Evolutionary conservation across 2,797 vertebrate species (phyloP), one percentile per base, ranked within the genome.

Genomic region (Pachyuromys duprasi): DNA sequence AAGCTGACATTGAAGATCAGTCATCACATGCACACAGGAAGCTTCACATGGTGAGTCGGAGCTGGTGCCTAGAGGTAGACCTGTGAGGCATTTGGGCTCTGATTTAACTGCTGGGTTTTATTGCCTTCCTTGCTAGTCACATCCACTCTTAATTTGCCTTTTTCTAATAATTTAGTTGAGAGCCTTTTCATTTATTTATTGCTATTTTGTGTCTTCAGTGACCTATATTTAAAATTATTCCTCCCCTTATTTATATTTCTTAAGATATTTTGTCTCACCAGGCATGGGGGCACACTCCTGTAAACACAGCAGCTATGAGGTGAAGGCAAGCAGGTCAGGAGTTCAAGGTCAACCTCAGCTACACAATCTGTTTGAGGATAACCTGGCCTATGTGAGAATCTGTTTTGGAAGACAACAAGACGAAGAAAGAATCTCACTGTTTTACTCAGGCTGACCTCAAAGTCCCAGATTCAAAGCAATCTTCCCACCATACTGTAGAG

Each of bases 121-220:
- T 55, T 72, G 18, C 18, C 72, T 78, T 89, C 55, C 28, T 79
- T 67, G 57, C 72, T 36, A 62, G n/a, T 42, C 20, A 36, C 53
- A n/a, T 45, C 82, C 57, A 70, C 8, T 45, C 33, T 96, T 87
- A 49, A 65, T 94, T 72, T 91, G 69, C 49, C 57, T 80, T 76
- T 95, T 82, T 94, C 33, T 76, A 49, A 95, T 65, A 91, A 76
- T 88, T 72, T 57, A 20, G 2, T 42, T 69, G 69, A 69, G 55
- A 88, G 31, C 55, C 42, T 72, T 86, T 86, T 75, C 60, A 17
- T 69, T 11, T 89, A 39, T 86, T 95, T 91, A 89, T 92, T 53
- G 22, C 26, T 57, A 26, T 75, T 89, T 80, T 28, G 5, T 63
- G 20, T 74, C 49, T 62, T 88, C 62, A 84, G 39, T 26, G 18